These are phyloP conservation scores for Semnopithecus entellus DNA, from an alignment of 2,113 vertebrate species.

Conservation along the genomic window DNA sequence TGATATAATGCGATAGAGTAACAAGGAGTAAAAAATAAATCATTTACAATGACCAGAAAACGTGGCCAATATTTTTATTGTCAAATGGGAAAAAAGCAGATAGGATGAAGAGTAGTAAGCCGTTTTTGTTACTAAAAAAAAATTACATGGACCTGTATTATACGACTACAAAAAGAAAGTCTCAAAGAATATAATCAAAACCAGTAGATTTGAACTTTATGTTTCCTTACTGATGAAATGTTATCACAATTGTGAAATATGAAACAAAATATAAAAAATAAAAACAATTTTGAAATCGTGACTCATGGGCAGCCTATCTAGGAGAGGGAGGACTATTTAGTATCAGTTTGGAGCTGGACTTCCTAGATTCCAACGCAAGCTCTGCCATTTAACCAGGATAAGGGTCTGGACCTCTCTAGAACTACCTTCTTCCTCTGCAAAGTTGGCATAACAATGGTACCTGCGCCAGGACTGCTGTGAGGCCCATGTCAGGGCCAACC, in stretches of 20 bases:
- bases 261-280: background rate
- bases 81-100: background rate
- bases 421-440: background rate
- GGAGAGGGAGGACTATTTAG: fast-evolving
- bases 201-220: background rate
- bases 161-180: background rate
- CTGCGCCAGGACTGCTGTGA: fast-evolving
- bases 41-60: background rate
- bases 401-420: background rate
- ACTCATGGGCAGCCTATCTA: fast-evolving
- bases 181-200: background rate
- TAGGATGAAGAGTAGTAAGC: background rate
- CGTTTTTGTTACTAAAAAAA: background rate
- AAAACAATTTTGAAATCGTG: background rate
- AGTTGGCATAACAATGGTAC: background rate
- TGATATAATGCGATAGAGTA: background rate
- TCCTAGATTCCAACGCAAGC: background rate
- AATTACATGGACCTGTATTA: background rate
- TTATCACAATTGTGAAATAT: background rate
- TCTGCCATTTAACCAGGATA: background rate
- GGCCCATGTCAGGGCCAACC: fast-evolving
- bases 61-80: background rate
- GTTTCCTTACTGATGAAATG: background rate
- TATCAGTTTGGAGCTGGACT: background rate
- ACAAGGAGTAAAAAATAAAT: background rate